These are phyloP conservation scores for Bellardia pandia DNA, from an alignment of 2,888 invertebrate species.

Conservation along the genomic window DNA sequence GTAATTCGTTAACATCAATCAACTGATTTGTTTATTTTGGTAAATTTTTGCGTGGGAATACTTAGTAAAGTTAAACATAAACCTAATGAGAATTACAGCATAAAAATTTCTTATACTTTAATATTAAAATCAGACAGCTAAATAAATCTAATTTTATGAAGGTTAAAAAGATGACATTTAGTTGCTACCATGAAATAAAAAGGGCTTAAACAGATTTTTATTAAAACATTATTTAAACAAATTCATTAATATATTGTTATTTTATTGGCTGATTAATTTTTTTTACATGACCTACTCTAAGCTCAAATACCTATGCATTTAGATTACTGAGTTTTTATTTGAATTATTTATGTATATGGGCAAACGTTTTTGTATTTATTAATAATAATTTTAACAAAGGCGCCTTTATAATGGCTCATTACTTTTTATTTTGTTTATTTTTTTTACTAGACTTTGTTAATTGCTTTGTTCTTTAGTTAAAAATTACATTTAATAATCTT, in stretches of 20 bases:
- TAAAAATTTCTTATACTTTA: not conserved
- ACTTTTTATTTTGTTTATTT: not conserved
- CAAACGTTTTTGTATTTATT: constrained; percentile 12
- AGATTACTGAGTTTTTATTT: not conserved
- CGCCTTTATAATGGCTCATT: constrained; percentile 34
- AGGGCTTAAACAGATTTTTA: not conserved
- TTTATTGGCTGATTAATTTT: not conserved
- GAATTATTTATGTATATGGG: not conserved
- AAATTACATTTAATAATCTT: constrained; percentile 3
- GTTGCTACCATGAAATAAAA: not conserved
- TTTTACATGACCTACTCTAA: constrained; percentile 13
- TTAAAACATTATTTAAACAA: not conserved
- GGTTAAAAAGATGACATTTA: constrained; percentile 1
- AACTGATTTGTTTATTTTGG: not conserved
- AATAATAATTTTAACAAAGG: constrained; percentile 24
- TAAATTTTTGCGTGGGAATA: not conserved
- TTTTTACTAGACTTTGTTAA: not conserved
- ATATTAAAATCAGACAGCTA: not conserved
- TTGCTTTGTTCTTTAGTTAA: constrained; percentile 31
- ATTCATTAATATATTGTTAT: not conserved
- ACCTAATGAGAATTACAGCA: constrained; percentile 8
- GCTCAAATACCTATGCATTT: not conserved
- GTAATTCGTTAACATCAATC: not conserved
- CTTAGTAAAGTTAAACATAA: not conserved
- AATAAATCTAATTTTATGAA: not conserved